These are phyloP conservation scores for Helarctos malayanus DNA, from an alignment of 2,797 vertebrate genomes.

Conservation along the genomic window DNA sequence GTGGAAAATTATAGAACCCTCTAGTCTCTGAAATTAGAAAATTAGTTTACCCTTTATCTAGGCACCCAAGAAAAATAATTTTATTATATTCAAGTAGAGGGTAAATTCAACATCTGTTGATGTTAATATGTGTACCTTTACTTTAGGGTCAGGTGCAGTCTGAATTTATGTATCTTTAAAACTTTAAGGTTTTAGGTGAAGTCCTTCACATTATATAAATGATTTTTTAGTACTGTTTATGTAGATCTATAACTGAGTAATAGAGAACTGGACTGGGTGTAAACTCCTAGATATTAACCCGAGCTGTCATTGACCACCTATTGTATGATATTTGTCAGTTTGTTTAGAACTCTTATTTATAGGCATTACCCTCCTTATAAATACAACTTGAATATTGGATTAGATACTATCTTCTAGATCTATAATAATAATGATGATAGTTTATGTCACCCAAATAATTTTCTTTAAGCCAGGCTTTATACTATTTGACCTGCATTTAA, in stretches of 20 bases:
- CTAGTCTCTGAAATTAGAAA: not conserved
- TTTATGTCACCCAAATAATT: conserved; percentile 3
- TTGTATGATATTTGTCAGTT: not conserved
- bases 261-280: not conserved
- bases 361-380: not conserved
- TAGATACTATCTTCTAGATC: not conserved
- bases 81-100: conserved; percentile 13
- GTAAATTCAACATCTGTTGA: not conserved
- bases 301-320: not conserved
- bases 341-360: not conserved
- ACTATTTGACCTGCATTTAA: not conserved
- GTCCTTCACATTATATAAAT: not conserved
- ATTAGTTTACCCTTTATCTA: conserved; percentile 38
- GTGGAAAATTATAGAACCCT: not conserved
- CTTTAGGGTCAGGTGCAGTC: not conserved
- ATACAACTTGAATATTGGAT: not conserved
- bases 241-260: not conserved
- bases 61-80: not conserved
- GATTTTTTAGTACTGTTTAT: conserved; percentile 18
- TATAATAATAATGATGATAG: not conserved
- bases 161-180: conserved; percentile 39
- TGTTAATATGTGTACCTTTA: not conserved
- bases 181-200: conserved; percentile 49
- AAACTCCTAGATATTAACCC: not conserved
- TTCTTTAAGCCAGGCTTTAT: not conserved